A percentile compares a stretch with the other conserved stretches of the same genome.
These are phyloP conservation scores for Austrofundulus limnaeus DNA, from an alignment of 2,113 vertebrate genomes.

Conservation along the genomic window DNA sequence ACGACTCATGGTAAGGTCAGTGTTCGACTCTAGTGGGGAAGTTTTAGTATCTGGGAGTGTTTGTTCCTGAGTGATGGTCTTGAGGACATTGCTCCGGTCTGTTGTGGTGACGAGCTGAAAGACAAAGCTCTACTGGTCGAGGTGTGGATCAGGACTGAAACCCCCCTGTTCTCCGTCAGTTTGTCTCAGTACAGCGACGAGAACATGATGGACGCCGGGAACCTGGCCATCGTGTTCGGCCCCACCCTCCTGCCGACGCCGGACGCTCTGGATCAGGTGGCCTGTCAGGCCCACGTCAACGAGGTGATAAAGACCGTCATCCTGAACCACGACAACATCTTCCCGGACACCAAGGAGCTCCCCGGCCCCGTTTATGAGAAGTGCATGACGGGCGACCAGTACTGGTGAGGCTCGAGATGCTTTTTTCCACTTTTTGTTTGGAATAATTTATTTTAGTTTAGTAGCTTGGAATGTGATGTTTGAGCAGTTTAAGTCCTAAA, in stretches of 20 bases:
- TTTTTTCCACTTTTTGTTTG: too few species aligned
- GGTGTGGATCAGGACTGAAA: too few species aligned
- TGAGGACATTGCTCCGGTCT: too few species aligned
- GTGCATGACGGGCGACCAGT: slow-evolving; percentile 97
- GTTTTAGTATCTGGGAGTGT: too few species aligned
- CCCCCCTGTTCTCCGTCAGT: slow-evolving; percentile 60
- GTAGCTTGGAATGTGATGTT: too few species aligned
- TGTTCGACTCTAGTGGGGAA: too few species aligned
- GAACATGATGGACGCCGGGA: slow-evolving; percentile 99
- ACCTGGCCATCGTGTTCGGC: slow-evolving; percentile 96
- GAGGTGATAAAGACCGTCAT: slow-evolving; percentile 98
- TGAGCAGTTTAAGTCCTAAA: too few species aligned
- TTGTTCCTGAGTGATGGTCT: too few species aligned
- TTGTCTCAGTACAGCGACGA: slow-evolving; percentile 98
- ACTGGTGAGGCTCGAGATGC: slow-evolving; percentile 84
- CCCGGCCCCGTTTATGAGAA: slow-evolving; percentile 97
- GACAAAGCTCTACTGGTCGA: too few species aligned
- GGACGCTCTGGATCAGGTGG: slow-evolving; percentile 95
- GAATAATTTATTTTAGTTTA: too few species aligned
- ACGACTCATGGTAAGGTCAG: too few species aligned
- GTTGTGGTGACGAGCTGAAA: too few species aligned
- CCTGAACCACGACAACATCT: slow-evolving; percentile 95
- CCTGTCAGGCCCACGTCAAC: slow-evolving; percentile 96
- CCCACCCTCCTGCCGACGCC: slow-evolving; percentile 97
- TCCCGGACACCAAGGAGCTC: slow-evolving; percentile 94